Evolutionary conservation across 2,888 invertebrate species (phyloP).

Genomic region (Trypoxylon attenuatum): DNA sequence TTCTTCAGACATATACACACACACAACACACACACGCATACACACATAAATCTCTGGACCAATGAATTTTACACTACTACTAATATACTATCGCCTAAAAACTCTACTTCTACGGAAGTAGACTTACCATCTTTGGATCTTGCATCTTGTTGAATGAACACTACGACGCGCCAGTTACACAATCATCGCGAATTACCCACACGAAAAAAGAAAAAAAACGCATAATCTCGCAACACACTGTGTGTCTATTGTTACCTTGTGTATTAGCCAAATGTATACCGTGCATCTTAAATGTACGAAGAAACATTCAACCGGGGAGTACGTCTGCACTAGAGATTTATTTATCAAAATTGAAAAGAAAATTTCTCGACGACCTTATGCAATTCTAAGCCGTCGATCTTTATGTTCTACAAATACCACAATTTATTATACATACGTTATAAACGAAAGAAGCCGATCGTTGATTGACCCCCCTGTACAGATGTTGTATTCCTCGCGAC

Average conservation of each 20-base stretch:
- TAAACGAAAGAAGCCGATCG: too few species aligned
- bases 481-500: too few species aligned
- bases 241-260: constrained; percentile 46
- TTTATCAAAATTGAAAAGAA: too few species aligned
- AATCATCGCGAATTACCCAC: constrained; percentile 24
- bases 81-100: constrained; percentile 55
- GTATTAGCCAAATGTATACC: constrained; percentile 38
- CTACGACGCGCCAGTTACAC: constrained; percentile 5
- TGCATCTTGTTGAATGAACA: not conserved
- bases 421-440: too few species aligned
- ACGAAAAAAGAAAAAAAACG: constrained; percentile 5
- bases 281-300: constrained; percentile 18
- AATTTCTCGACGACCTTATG: too few species aligned
- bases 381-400: too few species aligned
- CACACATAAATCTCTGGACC: constrained; percentile 68
- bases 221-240: constrained; percentile 18
- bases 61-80: constrained; percentile 73
- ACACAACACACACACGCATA: too few species aligned
- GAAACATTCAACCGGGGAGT: constrained; percentile 1
- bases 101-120: constrained; percentile 9
- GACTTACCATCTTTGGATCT: constrained; percentile 18
- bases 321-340: constrained; percentile 12
- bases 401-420: too few species aligned
- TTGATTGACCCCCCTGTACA: too few species aligned
- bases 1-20: constrained; percentile 29